Evolutionary conservation across 2,113 vertebrate genomes (phyloP), one percentile per base, ranked within the genome.

Genomic region (Dasypus novemcinctus): DNA sequence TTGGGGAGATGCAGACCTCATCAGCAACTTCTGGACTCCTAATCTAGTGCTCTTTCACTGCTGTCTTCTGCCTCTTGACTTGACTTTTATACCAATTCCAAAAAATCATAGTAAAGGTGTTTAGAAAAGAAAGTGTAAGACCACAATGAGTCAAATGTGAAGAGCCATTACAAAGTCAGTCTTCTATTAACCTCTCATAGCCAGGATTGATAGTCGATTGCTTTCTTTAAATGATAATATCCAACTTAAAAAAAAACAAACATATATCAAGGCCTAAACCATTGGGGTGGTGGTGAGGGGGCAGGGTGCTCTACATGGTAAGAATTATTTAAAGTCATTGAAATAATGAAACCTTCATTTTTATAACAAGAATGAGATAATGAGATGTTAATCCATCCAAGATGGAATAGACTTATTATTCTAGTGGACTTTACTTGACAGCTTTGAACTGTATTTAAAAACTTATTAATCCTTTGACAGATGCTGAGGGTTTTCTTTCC

Each of bases 361-460:
- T 94, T 93, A 57, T 96, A 98, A 98, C 41, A 90, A 97, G 61
- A 66, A 52, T 96, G 97, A 97, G 94, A 97, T 96, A 98, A 98
- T 95, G 94, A 98, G 96, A 97, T 96, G 78, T 96, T 97, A 98
- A 97, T 97, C 95, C 63, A 93, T 5, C 23, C 46, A 95, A 64
- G 2, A 94, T 96, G 97, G 96, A 97, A 96, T 90, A 95, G 87
- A 96, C 97, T 97, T 98, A 96, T 98, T 97, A 88, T 95, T 93
- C 91, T 95, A 97, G 97, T 95, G 93, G 95, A 93, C 27, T 80
- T 81, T 80, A 96, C 84, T 76, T 87, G 74, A 93, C 90, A 97
- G 83, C 38, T 97, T 95, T 97, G 75, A 97, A 64, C 85, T 80
- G 69, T 89, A 94, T 92, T 71, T 93, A 96, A 94, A 98, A 97